Percentiles rank a stretch among this genome's conserved stretches.
Evolutionary conservation across 2,113 vertebrate genomes (phyloP).

Genomic region (Chiloscyllium plagiosum): DNA sequence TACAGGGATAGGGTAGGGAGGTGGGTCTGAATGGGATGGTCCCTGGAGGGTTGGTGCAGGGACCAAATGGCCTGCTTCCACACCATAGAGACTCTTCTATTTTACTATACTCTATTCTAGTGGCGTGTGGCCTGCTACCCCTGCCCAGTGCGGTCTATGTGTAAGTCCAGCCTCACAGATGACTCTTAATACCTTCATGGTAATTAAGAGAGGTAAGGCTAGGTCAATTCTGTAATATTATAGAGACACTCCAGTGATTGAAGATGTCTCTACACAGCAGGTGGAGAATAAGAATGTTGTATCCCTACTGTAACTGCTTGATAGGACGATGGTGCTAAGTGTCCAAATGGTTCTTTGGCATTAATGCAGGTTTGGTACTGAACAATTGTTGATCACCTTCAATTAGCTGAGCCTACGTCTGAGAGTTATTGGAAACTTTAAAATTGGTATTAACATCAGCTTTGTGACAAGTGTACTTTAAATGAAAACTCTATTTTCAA

Average conservation of each 20-base stretch:
- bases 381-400: not conserved
- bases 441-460: not conserved
- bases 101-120: not conserved
- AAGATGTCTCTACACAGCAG: not conserved
- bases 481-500: not conserved
- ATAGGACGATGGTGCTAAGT: not conserved
- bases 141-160: not conserved
- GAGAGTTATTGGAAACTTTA: not conserved
- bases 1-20: too few relatives aligned
- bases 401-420: not conserved
- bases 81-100: too few relatives aligned
- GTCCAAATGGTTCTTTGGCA: not conserved
- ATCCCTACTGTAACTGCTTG: not conserved
- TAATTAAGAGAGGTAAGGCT: not conserved
- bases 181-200: not conserved
- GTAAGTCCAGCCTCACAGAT: not conserved
- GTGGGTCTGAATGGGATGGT: too few relatives aligned
- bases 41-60: too few relatives aligned
- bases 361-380: not conserved
- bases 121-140: not conserved
- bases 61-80: too few relatives aligned
- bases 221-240: not conserved
- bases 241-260: not conserved
- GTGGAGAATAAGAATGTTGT: not conserved
- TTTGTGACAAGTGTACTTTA: not conserved